Base-by-base conservation (phyloP, 2,113 vertebrate species). In the Lucifuga dentata region DNA sequence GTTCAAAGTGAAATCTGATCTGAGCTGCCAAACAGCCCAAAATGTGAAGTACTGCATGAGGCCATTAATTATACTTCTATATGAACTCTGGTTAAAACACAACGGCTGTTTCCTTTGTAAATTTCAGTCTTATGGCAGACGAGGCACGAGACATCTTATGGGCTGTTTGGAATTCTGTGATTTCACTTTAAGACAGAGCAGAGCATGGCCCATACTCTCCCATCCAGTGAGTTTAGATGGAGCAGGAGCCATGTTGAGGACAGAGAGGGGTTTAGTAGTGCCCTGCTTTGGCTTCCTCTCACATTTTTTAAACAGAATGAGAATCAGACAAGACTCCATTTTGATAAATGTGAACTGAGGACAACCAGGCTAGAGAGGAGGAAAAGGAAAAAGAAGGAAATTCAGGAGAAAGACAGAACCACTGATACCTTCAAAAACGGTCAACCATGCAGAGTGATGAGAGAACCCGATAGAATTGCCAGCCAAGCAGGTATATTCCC, bases 401-500 rank as follows among this genome's bases (percentile, higher is more conserved):
- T 55, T 50, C 26, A 83, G 69, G 72, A 69, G 78, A 84, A 83
- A 86, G 89, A 86, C 80, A 87, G 87, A 88, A 90, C 86, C 91
- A 88, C 87, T 88, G 86, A 91, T 99, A 99, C 98, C 98, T 99
- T 98, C 95, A 94, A 96, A 94, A 88, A 99, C 96, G 93, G 92
- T 96, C 94, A 99, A 96, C 98, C 98, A 99, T 96, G 98, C 98
- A 98, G 98, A 95, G 86, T 99, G 97, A 94, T 98, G 95, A 91
- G 98, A 97, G 93, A 91, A 96, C 93, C 98, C 98, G 93, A 99
- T 99, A 98, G 98, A 99, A 96, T 99, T 99, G 93, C 97, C 98
- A 91, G 98, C 98, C 95, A 99, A 96, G 92, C 98, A 99, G 92
- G 98, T 99, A 95, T 99, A 99, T 87, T 97, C 94, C 95, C 98